Percentiles rank a stretch among this genome's conserved stretches.
These are phyloP conservation scores for Lottia gigantea DNA, from an alignment of 2,888 invertebrate species.

Conservation along the genomic window DNA sequence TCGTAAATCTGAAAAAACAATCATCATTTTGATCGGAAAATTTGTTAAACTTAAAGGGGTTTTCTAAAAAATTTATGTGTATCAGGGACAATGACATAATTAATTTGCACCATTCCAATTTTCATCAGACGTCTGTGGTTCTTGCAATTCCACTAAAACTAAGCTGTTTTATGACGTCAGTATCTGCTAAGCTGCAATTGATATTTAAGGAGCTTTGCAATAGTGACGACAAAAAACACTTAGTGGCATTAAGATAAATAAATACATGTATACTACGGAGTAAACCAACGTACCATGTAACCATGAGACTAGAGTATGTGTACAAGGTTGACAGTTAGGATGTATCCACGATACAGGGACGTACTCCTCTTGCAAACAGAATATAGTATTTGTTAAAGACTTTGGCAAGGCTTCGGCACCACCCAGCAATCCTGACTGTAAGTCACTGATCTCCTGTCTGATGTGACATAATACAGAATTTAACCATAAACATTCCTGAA, in stretches of 20 bases:
- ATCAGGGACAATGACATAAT: too few relatives aligned
- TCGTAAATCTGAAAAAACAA: conserved; percentile 48
- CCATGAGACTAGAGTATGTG: conserved; percentile 64
- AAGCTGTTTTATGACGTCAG: too few relatives aligned
- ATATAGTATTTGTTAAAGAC: conserved; percentile 43
- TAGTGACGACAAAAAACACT: too few relatives aligned
- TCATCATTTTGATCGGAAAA: neutral
- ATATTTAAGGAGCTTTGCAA: too few relatives aligned
- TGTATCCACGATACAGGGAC: conserved; percentile 65
- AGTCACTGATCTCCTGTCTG: conserved; percentile 56
- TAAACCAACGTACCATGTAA: conserved; percentile 47
- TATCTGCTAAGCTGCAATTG: too few relatives aligned
- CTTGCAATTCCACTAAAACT: too few relatives aligned
- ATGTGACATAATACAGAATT: conserved; percentile 62
- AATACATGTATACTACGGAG: too few relatives aligned
- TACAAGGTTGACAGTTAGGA: conserved; percentile 63
- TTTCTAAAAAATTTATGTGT: neutral
- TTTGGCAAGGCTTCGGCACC: conserved; percentile 58
- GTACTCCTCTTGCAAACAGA: conserved; percentile 58
- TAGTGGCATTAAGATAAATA: too few relatives aligned
- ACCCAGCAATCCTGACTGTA: conserved; percentile 54
- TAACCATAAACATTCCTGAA: conserved; percentile 65
- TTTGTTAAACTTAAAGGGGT: neutral
- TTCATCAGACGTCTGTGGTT: too few relatives aligned
- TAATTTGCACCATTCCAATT: too few relatives aligned